Evolutionary conservation across 2,797 vertebrate species (phyloP).

Genomic region (Liasis olivaceus): DNA sequence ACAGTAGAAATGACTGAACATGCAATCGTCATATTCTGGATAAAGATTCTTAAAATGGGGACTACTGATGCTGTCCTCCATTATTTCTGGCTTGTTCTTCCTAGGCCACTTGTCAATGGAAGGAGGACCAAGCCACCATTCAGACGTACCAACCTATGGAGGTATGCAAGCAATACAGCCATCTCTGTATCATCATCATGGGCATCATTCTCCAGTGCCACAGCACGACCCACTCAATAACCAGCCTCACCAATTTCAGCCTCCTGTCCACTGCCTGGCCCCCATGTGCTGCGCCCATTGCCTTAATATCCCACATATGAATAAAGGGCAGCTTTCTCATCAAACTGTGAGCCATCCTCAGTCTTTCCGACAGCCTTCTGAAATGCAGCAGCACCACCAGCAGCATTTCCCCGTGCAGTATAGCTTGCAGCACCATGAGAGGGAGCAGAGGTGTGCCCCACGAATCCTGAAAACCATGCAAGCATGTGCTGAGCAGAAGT

Average conservation of each 20-base stretch:
- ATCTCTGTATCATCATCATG: constrained; percentile 74
- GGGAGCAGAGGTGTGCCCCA: constrained; percentile 54
- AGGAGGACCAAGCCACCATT: constrained; percentile 79
- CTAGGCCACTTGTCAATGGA: constrained; percentile 88
- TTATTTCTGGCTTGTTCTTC: constrained; percentile 43
- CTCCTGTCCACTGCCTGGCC: constrained; percentile 73
- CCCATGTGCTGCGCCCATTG: constrained; percentile 87
- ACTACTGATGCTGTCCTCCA: not conserved
- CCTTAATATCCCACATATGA: constrained; percentile 66
- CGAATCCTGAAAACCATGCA: constrained; percentile 65
- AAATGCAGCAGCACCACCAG: constrained; percentile 49
- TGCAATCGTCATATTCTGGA: not conserved
- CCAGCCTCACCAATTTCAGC: constrained; percentile 79
- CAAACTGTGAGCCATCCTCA: constrained; percentile 63
- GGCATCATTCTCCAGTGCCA: constrained; percentile 72
- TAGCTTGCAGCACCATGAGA: constrained; percentile 63
- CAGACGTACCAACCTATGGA: constrained; percentile 73
- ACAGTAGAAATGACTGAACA: not conserved
- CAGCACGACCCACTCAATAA: constrained; percentile 74
- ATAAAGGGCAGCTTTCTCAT: constrained; percentile 68
- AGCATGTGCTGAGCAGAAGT: constrained; percentile 66
- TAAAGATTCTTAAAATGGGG: not conserved
- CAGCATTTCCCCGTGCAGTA: constrained; percentile 68
- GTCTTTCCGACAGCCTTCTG: constrained; percentile 71
- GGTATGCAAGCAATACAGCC: constrained; percentile 80